Evolutionary conservation across 2,888 invertebrate species (phyloP), one percentile per base, ranked within the genome.

Genomic region (Eupsilia transversa): DNA sequence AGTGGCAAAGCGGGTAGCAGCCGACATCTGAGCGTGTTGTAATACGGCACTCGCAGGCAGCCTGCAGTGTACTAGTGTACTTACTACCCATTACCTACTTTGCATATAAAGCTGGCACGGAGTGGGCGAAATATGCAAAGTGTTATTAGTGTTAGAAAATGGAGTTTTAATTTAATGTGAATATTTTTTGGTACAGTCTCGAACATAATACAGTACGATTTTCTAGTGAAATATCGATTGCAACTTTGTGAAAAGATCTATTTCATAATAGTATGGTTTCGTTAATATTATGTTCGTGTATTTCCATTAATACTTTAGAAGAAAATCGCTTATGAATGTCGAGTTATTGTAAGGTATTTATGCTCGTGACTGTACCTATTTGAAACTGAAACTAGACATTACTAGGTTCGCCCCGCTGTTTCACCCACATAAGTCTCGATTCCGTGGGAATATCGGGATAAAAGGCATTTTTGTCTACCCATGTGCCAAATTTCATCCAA

Each of bases 31-130:
- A 60, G 73, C 35, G 64, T 57, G 54, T 71, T 38, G 52, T 41
- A 61, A 67, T 68, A 49, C 49, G 64, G 54, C 33, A 35, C 72
- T 64, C 33, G 54, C 27, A 57, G 52, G 46, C 23, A 33, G 7
- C 14, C 23, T 38, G 17, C 12, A 66, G 60, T 67, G 9, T n/a
- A 27, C n/a, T n/a, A n/a, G n/a, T n/a, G 52, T 43, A 67, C 52
- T 49, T 61, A 64, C 52, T 27, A 17, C 68, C 74, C 72, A 81
- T 82, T 74, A 79, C 71, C 33, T 56, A 41, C 17, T 79, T 71
- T 59, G 59, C 66, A 64, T 80, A 59, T 35, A 9, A 64, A 41
- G 27, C 27, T 49, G 38, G 38, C 71, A 52, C 33, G 61, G 23
- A 63, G 6, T 14, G 23, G 4, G 38, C 20, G 1, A 67, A 52